Evolutionary conservation across 2,113 vertebrate genomes (phyloP).

Genomic region (Sitta europaea): DNA sequence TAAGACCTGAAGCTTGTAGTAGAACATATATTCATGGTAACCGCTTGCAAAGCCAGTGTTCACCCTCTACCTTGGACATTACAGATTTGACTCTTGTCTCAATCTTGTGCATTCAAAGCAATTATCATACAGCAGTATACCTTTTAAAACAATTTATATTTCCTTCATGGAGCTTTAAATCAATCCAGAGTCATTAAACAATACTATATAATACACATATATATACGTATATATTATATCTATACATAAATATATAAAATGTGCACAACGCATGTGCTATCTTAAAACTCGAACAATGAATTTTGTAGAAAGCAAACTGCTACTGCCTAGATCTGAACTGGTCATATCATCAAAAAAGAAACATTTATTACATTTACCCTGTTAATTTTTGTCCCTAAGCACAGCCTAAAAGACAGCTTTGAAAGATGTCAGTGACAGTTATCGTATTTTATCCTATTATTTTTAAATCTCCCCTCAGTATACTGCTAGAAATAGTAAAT

Average conservation of each 20-base stretch:
- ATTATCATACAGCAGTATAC: not conserved
- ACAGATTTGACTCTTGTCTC: not conserved
- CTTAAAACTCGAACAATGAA: not conserved
- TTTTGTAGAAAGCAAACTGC: not conserved
- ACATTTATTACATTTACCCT: not conserved
- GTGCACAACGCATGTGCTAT: not conserved
- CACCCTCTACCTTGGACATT: not conserved
- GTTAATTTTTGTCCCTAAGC: not conserved
- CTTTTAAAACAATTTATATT: not conserved
- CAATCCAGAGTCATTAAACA: not conserved
- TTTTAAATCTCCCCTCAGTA: constrained; percentile 16
- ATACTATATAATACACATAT: not conserved
- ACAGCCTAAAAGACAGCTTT: not conserved
- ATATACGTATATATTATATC: not conserved
- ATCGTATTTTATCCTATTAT: constrained; percentile 52
- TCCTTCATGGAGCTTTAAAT: not conserved
- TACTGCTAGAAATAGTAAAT: constrained; percentile 48
- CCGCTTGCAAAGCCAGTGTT: not conserved
- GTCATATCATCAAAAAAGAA: not conserved
- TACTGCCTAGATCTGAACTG: not conserved
- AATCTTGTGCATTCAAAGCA: not conserved
- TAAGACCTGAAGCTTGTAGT: not conserved
- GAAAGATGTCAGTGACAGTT: constrained; percentile 24
- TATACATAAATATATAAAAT: not conserved
- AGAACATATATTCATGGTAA: not conserved